Evolutionary conservation across 2,797 vertebrate species (phyloP).

Genomic region (Myripristis murdjan): DNA sequence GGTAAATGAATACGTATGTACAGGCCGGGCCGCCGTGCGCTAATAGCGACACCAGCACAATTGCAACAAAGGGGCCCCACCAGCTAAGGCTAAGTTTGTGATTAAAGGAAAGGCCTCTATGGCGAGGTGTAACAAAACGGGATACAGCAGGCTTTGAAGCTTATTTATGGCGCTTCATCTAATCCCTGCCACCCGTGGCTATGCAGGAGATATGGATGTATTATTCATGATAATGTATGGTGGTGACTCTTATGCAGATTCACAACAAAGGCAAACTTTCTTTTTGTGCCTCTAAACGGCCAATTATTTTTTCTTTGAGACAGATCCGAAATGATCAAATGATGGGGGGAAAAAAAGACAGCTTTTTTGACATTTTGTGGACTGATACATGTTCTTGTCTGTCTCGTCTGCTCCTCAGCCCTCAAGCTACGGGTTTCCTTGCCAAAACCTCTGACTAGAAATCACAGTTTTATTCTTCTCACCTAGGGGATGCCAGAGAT

Average conservation of each 20-base stretch:
- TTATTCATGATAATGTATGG: constrained; percentile 87
- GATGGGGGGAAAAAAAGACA: constrained; percentile 21
- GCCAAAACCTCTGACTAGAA: constrained; percentile 73
- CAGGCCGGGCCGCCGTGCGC: constrained; percentile 71
- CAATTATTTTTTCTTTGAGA: constrained; percentile 80
- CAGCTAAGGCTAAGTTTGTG: constrained; percentile 82
- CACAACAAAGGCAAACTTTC: constrained; percentile 83
- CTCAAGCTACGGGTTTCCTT: constrained; percentile 67
- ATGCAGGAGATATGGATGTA: constrained; percentile 81
- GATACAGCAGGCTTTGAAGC: constrained; percentile 83
- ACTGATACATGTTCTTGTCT: constrained; percentile 62
- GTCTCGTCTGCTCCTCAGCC: constrained; percentile 65
- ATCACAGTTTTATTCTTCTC: constrained; percentile 72
- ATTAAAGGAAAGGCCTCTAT: constrained; percentile 84
- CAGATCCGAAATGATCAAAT: constrained; percentile 73
- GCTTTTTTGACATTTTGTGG: constrained; percentile 60
- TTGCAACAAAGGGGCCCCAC: constrained; percentile 80
- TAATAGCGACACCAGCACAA: constrained; percentile 78
- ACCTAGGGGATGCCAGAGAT: constrained; percentile 73
- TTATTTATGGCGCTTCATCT: constrained; percentile 86
- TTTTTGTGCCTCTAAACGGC: constrained; percentile 79
- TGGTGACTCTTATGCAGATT: constrained; percentile 83
- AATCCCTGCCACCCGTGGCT: constrained; percentile 84
- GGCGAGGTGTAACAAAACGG: constrained; percentile 83
- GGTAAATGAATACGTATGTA: constrained; percentile 84